Evolutionary conservation across 2,888 invertebrate genomes (phyloP).

Genomic region (Dynastes hyllus): DNA sequence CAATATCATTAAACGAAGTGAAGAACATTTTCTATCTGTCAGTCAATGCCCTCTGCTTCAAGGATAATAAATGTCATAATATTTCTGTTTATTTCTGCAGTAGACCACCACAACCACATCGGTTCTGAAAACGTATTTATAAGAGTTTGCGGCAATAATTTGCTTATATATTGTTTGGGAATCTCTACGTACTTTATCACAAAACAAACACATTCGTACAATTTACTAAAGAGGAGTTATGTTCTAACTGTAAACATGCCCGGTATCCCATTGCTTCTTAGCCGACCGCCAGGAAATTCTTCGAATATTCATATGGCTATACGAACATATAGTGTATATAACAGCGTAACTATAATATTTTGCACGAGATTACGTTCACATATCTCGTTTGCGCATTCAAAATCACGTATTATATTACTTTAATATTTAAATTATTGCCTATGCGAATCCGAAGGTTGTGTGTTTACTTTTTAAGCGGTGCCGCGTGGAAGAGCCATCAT

Average conservation of each 20-base stretch:
- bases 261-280: neutral
- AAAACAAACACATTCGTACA: slow-evolving; percentile 1
- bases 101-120: neutral
- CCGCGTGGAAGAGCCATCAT: neutral
- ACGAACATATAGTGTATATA: neutral
- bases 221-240: slow-evolving; percentile 6
- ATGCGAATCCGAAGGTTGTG: neutral
- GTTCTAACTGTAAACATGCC: slow-evolving; percentile 13
- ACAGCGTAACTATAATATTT: slow-evolving; percentile 19
- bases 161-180: slow-evolving; percentile 1
- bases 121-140: too few species aligned
- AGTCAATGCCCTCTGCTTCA: too few species aligned
- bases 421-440: slow-evolving; percentile 36
- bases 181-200: neutral
- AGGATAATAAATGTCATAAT: too few species aligned
- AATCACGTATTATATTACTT: slow-evolving; percentile 40
- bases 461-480: slow-evolving; percentile 3
- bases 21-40: too few species aligned
- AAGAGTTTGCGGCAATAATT: slow-evolving; percentile 11
- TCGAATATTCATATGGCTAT: neutral
- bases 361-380: slow-evolving; percentile 10
- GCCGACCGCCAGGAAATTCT: neutral
- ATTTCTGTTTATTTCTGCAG: neutral
- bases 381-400: slow-evolving; percentile 11
- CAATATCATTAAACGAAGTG: too few species aligned